A percentile compares a stretch with the other conserved stretches of the same genome.
phyloP scores from a whole-genome alignment of 2,888 invertebrate genomes.

The Tiphia femorata region DNA sequence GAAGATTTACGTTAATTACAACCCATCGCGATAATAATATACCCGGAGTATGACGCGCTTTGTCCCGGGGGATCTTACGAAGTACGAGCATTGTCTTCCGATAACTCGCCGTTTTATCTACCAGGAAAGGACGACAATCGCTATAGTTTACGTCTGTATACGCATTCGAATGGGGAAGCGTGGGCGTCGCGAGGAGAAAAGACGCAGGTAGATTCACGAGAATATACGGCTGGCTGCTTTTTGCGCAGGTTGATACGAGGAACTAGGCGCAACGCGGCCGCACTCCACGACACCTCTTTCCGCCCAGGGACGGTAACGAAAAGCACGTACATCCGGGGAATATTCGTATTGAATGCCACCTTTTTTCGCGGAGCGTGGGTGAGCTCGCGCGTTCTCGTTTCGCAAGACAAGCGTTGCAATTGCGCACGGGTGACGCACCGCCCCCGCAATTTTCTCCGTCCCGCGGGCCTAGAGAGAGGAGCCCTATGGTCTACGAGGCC shows the following conservation, averaged over 20 bases:
- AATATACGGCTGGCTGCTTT: constrained; percentile 26
- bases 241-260: constrained; percentile 40
- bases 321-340: constrained; percentile 12
- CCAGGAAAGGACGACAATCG: constrained; percentile 33
- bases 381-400: constrained; percentile 34
- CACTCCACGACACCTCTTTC: not conserved
- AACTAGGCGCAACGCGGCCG: constrained; percentile 14
- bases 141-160: constrained; percentile 37
- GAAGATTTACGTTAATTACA: constrained; percentile 18
- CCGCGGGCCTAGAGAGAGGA: constrained; percentile 25
- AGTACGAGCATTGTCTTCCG: constrained; percentile 27
- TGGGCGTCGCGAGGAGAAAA: constrained; percentile 41
- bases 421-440: constrained; percentile 37
- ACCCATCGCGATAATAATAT: constrained; percentile 7
- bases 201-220: constrained; percentile 40
- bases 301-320: not conserved
- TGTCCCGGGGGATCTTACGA: constrained; percentile 15
- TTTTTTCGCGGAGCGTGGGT: constrained; percentile 35
- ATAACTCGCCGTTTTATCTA: constrained; percentile 25
- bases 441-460: constrained; percentile 45
- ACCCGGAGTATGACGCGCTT: constrained; percentile 17
- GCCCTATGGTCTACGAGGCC: constrained; percentile 32
- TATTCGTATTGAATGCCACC: constrained; percentile 10
- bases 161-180: constrained; percentile 40
- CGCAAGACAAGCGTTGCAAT: constrained; percentile 36